Percentiles rank a stretch among this genome's conserved stretches.
phyloP scores from a whole-genome alignment of 35 echinoderm and acorn worm genomes.

The Anneissia japonica region DNA sequence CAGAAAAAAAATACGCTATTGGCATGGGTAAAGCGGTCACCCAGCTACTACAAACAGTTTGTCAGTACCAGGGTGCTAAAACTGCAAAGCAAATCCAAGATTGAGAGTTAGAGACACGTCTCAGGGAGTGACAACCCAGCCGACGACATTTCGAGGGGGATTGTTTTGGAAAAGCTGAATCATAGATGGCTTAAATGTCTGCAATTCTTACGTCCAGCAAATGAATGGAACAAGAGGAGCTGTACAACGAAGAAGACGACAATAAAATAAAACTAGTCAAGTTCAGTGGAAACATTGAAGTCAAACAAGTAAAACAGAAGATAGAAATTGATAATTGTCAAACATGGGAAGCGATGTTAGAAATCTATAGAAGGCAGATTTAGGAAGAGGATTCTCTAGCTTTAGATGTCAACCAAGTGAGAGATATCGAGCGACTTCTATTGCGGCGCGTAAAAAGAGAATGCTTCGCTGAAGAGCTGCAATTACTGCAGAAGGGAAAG shows the following conservation, averaged over 20 bases:
- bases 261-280: constrained; percentile 12
- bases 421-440: not conserved
- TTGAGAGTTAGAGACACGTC: constrained; percentile 1
- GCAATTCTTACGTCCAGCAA: not conserved
- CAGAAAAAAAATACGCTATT: too few species aligned
- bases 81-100: not conserved
- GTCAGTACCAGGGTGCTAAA: not conserved
- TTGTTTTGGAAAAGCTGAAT: not conserved
- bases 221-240: not conserved
- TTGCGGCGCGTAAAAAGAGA: constrained; percentile 1
- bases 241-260: not conserved
- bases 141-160: constrained; percentile 28
- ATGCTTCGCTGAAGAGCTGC: constrained; percentile 16
- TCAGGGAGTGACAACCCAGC: constrained; percentile 9
- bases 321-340: not conserved
- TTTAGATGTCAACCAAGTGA: not conserved
- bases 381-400: not conserved
- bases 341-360: constrained; percentile 12
- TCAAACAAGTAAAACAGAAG: not conserved
- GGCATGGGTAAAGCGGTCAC: not conserved
- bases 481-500: not conserved
- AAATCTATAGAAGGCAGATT: not conserved
- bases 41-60: constrained; percentile 14
- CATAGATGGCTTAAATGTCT: constrained; percentile 15
- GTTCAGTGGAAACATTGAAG: not conserved